These are phyloP conservation scores for Megalops atlanticus DNA, from an alignment of 2,113 vertebrate genomes.

Conservation along the genomic window DNA sequence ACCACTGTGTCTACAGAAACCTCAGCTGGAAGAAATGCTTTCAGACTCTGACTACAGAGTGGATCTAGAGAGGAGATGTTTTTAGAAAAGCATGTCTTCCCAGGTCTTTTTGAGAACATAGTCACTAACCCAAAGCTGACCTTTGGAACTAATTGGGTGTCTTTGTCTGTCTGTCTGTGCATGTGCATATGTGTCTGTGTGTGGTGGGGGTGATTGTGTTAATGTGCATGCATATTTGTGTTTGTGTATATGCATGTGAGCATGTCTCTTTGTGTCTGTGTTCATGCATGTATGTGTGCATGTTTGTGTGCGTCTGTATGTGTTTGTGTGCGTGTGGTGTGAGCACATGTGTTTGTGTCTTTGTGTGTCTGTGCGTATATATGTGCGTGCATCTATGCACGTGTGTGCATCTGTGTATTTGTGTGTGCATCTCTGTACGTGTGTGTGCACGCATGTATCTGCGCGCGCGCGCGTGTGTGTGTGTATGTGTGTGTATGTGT, in stretches of 20 bases:
- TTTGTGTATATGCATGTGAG: neutral
- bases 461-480: neutral
- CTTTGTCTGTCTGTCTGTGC: neutral
- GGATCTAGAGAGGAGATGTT: neutral
- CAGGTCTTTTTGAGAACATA: neutral
- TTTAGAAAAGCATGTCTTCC: no score
- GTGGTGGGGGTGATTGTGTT: neutral
- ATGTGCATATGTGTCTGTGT: neutral
- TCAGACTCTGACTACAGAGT: neutral
- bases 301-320: constrained; percentile 15
- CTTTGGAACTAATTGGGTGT: neutral
- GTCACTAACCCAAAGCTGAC: neutral
- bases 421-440: neutral
- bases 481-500: neutral
- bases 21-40: neutral
- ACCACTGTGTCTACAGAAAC: neutral
- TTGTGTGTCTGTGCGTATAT: neutral
- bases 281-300: neutral
- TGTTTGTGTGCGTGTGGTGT: neutral
- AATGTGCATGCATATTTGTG: neutral
- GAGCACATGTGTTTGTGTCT: neutral
- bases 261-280: neutral
- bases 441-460: neutral
- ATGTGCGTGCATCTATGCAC: neutral
- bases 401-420: neutral